These are phyloP conservation scores for Oryzias dopingdopingensis DNA, from an alignment of 2,797 vertebrate genomes.

Conservation along the genomic window DNA sequence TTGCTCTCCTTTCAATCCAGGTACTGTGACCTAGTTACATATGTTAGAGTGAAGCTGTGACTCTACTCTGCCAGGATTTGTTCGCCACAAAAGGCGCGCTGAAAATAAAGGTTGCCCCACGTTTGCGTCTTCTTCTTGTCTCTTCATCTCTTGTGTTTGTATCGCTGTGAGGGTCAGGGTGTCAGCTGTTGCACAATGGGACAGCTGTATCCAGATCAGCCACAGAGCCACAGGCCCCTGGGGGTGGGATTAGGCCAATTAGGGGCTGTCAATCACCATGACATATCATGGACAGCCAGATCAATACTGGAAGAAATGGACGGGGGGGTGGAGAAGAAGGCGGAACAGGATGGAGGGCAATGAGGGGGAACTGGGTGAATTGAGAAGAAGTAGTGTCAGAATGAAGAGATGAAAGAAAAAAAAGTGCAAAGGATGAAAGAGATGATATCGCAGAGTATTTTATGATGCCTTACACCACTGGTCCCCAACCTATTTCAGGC, in stretches of 20 bases:
- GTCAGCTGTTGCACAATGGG: slow-evolving; percentile 69
- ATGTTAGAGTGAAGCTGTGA: not conserved
- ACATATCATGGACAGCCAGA: slow-evolving; percentile 57
- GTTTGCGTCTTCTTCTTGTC: slow-evolving; percentile 6
- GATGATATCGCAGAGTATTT: not conserved
- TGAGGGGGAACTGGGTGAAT: slow-evolving; percentile 6
- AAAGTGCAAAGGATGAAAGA: not conserved
- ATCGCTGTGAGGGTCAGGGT: slow-evolving; percentile 46
- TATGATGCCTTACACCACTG: too few relatives aligned
- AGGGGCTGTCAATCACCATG: slow-evolving; percentile 67
- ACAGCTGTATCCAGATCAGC: slow-evolving; percentile 74
- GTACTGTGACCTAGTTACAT: not conserved
- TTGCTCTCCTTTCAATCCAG: not conserved
- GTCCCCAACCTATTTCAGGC: too few relatives aligned
- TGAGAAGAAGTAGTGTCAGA: slow-evolving; percentile 9
- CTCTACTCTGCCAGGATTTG: not conserved
- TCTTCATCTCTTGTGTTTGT: slow-evolving; percentile 7
- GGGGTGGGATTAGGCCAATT: slow-evolving; percentile 72
- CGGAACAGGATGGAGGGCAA: slow-evolving; percentile 6
- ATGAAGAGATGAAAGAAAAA: slow-evolving; percentile 8
- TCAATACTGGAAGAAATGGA: slow-evolving; percentile 56
- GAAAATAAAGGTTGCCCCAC: slow-evolving; percentile 1
- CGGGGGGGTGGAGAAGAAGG: slow-evolving; percentile 8
- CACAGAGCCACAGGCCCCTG: slow-evolving; percentile 42
- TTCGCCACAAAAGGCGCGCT: not conserved